Percentiles rank a stretch among this genome's conserved stretches.
Conservation (phyloP, 2,888 invertebrate species). For the Zaprionus obscuricornis region DNA sequence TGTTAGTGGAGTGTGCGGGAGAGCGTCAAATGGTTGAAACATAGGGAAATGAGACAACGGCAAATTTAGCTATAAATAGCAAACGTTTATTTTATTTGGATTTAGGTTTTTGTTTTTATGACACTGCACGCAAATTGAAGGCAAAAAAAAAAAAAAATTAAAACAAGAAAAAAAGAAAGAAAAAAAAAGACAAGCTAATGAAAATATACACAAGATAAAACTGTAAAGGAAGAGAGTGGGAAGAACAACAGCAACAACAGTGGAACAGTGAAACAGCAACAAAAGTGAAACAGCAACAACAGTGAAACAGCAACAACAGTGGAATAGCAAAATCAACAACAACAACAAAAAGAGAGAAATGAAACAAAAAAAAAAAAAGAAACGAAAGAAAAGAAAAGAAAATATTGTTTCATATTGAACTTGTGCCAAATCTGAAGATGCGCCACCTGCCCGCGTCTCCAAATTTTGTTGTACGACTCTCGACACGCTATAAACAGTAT, state of each 20-base stretch:
- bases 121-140: conserved; percentile 76
- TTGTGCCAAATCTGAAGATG: conserved; percentile 79
- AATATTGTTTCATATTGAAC: conserved; percentile 73
- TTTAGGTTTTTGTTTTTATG: conserved; percentile 77
- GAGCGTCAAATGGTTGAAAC: too few relatives aligned
- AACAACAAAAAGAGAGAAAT: too few relatives aligned
- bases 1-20: too few relatives aligned
- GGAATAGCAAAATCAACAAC: too few relatives aligned
- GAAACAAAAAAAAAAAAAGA: conserved; percentile 11
- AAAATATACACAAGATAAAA: conserved; percentile 56
- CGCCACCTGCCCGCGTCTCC: conserved; percentile 55
- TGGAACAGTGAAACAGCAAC: too few relatives aligned
- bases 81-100: conserved; percentile 74
- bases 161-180: conserved; percentile 51
- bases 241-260: too few relatives aligned
- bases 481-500: conserved; percentile 18
- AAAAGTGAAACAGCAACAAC: too few relatives aligned
- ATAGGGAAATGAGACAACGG: conserved; percentile 52
- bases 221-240: conserved; percentile 45
- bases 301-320: too few relatives aligned
- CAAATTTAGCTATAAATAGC: conserved; percentile 68
- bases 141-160: conserved; percentile 51
- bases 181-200: conserved; percentile 49
- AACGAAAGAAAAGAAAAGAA: conserved; percentile 13
- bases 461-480: conserved; percentile 31